These are phyloP conservation scores for Bombus fervidus DNA, from an alignment of 1,140 invertebrate genomes.

Conservation along the genomic window DNA sequence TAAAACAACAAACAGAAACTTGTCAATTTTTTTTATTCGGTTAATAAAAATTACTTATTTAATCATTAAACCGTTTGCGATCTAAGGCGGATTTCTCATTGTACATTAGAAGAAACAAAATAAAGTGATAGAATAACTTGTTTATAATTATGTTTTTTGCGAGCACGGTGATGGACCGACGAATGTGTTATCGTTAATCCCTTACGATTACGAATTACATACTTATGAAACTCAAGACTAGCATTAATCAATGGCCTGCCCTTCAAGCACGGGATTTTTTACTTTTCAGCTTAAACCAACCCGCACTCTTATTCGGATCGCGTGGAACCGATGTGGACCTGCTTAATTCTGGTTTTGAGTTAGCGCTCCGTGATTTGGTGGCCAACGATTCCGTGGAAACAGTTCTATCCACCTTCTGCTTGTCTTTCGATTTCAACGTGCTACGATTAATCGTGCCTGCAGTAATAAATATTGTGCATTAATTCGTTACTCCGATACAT, in stretches of 20 bases:
- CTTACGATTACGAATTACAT: constrained; percentile 66
- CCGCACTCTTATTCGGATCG: constrained; percentile 87
- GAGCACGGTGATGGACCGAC: constrained; percentile 11
- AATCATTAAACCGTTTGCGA: constrained; percentile 20
- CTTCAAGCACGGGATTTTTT: constrained; percentile 83
- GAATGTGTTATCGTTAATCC: constrained; percentile 39
- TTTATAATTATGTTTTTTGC: constrained; percentile 36
- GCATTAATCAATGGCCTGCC: constrained; percentile 81
- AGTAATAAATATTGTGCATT: constrained; percentile 24
- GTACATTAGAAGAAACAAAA: constrained; percentile 44
- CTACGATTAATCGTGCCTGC: constrained; percentile 81
- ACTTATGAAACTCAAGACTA: constrained; percentile 81
- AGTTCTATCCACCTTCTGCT: constrained; percentile 82
- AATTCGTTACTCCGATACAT: neutral
- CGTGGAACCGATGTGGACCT: constrained; percentile 88
- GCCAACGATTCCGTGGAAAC: constrained; percentile 85
- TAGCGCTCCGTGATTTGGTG: constrained; percentile 78
- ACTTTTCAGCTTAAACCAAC: constrained; percentile 88
- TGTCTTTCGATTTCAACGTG: constrained; percentile 81
- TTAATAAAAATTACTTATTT: constrained; percentile 55
- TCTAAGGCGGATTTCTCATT: constrained; percentile 12
- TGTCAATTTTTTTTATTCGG: constrained; percentile 24
- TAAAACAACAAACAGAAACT: constrained; percentile 3
- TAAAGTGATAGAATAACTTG: constrained; percentile 31
- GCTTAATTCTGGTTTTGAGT: constrained; percentile 78